Evolutionary conservation across 2,113 vertebrate genomes (phyloP).

Genomic region (Dasyurus viverrinus): DNA sequence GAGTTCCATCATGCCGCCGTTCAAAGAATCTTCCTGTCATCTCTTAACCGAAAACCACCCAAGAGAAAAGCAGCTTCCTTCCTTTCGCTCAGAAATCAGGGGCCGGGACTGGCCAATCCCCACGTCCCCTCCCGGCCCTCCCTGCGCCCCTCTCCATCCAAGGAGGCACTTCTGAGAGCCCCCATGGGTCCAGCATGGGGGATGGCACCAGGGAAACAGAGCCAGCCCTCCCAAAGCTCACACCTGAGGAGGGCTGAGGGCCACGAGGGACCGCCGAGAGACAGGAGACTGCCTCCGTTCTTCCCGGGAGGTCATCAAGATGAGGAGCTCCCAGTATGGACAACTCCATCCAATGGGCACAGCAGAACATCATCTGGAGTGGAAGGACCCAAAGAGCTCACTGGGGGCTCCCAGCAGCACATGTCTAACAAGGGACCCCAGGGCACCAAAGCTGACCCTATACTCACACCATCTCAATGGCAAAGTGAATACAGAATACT

Average conservation of each 20-base stretch:
- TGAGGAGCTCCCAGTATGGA: not conserved
- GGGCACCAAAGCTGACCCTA: not conserved
- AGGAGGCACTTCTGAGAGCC: not conserved
- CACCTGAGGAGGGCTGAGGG: not conserved
- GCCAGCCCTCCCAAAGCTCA: not conserved
- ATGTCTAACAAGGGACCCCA: not conserved
- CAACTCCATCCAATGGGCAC: not conserved
- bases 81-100: not conserved
- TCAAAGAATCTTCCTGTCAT: not conserved
- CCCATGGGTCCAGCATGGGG: not conserved
- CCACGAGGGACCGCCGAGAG: not conserved
- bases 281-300: not conserved
- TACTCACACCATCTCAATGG: not conserved
- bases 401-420: not conserved
- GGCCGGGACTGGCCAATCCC: not conserved
- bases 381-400: not conserved
- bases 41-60: not conserved
- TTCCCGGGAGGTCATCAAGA: not conserved
- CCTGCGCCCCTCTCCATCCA: fast-evolving
- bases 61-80: not conserved
- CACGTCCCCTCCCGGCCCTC: not conserved
- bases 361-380: not conserved
- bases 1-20: not conserved
- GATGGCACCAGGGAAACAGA: not conserved
- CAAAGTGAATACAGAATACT: not conserved